Percentiles rank a stretch among this genome's conserved stretches.
phyloP scores from a whole-genome alignment of 2,113 vertebrate genomes.

The Rhadina sibilatrix region DNA sequence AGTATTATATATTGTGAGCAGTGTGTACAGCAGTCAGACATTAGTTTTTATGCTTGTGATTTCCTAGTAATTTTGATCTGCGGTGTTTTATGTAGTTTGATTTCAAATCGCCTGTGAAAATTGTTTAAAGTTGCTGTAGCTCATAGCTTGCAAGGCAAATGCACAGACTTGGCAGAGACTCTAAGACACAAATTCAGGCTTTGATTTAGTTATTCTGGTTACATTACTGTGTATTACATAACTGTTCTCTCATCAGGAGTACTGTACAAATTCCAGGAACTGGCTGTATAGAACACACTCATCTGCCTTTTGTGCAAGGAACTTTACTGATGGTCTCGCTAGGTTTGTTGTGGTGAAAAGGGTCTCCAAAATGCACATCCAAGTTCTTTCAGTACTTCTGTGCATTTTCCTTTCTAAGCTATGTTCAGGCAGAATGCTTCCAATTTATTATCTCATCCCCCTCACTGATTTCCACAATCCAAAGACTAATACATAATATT shows the following conservation, averaged over 20 bases:
- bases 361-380: neutral
- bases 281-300: neutral
- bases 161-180: neutral
- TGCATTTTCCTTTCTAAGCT: neutral
- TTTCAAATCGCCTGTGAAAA: neutral
- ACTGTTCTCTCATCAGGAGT: neutral
- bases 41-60: neutral
- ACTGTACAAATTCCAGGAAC: neutral
- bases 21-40: neutral
- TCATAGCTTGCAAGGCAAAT: neutral
- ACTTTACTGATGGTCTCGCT: accelerated
- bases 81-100: neutral
- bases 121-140: neutral
- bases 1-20: neutral
- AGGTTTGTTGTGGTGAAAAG: neutral
- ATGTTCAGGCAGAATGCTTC: neutral
- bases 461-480: neutral
- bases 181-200: neutral
- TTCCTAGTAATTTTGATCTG: neutral
- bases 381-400: neutral
- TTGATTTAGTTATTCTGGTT: neutral
- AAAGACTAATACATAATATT: neutral
- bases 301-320: neutral
- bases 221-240: neutral
- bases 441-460: neutral